These are phyloP conservation scores for Cyclopterus lumpus DNA, from an alignment of 2,797 vertebrate genomes.

Conservation along the genomic window DNA sequence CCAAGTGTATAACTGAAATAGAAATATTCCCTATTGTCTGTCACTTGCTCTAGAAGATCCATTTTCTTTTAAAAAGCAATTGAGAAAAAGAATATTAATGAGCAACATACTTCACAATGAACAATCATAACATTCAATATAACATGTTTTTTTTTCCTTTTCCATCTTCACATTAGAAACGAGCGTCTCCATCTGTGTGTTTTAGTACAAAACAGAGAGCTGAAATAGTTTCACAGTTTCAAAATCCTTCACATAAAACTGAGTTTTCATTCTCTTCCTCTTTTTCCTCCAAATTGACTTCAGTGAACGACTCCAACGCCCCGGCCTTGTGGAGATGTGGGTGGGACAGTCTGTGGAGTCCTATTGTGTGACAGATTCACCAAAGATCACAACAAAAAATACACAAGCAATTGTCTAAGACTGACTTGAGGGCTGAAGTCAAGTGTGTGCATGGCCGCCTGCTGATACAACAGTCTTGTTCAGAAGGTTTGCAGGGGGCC, in stretches of 20 bases:
- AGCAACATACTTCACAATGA: slow-evolving; percentile 85
- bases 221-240: slow-evolving; percentile 81
- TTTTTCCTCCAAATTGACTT: slow-evolving; percentile 55
- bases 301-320: slow-evolving; percentile 54
- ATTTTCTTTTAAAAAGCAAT: slow-evolving; percentile 69
- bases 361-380: slow-evolving; percentile 33
- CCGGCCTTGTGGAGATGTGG: slow-evolving; percentile 15
- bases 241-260: slow-evolving; percentile 77
- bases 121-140: slow-evolving; percentile 84
- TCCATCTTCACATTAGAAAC: slow-evolving; percentile 82
- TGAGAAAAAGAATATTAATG: slow-evolving; percentile 75
- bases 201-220: slow-evolving; percentile 77
- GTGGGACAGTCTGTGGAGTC: slow-evolving; percentile 13
- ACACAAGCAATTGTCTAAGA: slow-evolving; percentile 31
- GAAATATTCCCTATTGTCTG: slow-evolving; percentile 80
- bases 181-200: slow-evolving; percentile 67
- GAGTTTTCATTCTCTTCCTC: slow-evolving; percentile 26
- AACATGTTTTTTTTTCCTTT: slow-evolving; percentile 71
- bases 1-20: slow-evolving; percentile 88
- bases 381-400: slow-evolving; percentile 56
- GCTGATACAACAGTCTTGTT: slow-evolving; percentile 2
- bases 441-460: slow-evolving; percentile 35
- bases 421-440: slow-evolving; percentile 41
- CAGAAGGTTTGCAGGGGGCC: slow-evolving; percentile 17
- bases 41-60: slow-evolving; percentile 84